Evolutionary conservation across 1,140 invertebrate species (phyloP).

Genomic region (Eupristina koningsbergeri): DNA sequence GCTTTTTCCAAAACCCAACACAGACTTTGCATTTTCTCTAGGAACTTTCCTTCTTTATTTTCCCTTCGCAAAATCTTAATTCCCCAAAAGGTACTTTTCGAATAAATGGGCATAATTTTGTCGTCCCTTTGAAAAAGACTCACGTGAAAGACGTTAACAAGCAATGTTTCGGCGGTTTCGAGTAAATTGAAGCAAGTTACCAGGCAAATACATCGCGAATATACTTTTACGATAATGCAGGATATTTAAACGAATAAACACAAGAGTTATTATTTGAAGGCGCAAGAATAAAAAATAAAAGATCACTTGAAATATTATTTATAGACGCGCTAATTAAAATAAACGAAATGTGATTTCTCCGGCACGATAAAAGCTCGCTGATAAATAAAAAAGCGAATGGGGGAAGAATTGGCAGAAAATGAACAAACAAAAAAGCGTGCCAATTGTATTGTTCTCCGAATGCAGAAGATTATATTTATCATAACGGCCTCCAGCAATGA

Average conservation of each 20-base stretch:
- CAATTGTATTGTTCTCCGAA: conserved; percentile 47
- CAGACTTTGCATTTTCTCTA: too few species aligned
- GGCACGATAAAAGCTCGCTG: conserved; percentile 19
- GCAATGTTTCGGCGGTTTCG: too few species aligned
- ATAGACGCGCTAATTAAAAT: conserved; percentile 44
- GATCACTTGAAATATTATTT: too few species aligned
- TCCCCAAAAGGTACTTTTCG: too few species aligned
- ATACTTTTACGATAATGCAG: neutral
- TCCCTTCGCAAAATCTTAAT: too few species aligned
- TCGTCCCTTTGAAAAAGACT: too few species aligned
- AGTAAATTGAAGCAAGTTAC: neutral
- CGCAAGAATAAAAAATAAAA: neutral
- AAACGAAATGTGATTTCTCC: conserved; percentile 34
- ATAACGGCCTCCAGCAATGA: conserved; percentile 32
- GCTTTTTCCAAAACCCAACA: too few species aligned
- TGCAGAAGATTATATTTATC: conserved; percentile 33
- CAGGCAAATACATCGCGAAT: too few species aligned
- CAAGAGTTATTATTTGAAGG: too few species aligned
- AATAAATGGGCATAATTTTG: too few species aligned
- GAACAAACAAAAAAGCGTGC: neutral
- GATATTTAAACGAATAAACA: neutral
- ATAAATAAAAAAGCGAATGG: conserved; percentile 7
- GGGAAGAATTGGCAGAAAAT: neutral
- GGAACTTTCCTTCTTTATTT: too few species aligned
- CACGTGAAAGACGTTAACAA: too few species aligned